phyloP scores from a whole-genome alignment of 1,140 invertebrate genomes.

The Paracyclopina nana region DNA sequence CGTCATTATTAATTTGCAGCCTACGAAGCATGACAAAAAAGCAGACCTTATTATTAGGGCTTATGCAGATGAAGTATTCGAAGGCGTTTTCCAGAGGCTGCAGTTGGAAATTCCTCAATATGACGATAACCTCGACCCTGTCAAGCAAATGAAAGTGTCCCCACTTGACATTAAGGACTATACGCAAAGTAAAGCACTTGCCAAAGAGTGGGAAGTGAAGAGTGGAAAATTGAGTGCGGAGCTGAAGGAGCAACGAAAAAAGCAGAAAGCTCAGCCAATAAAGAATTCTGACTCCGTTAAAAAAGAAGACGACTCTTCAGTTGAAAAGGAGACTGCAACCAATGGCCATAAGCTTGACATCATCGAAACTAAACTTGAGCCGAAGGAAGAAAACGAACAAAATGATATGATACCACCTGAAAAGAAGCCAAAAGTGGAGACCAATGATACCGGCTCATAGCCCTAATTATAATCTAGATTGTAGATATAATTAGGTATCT shows the following conservation, averaged over 20 bases:
- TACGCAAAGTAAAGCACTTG: background rate
- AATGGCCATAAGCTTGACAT: no score
- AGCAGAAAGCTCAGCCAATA: no score
- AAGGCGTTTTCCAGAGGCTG: conserved; percentile 41
- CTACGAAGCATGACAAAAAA: conserved; percentile 84
- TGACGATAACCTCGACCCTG: background rate
- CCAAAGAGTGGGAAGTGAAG: background rate
- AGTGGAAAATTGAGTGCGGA: background rate
- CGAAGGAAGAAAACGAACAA: no score
- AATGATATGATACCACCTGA: no score
- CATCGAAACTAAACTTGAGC: no score
- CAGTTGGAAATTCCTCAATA: conserved; percentile 5
- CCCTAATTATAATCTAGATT: no score
- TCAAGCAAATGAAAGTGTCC: background rate
- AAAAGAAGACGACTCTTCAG: no score
- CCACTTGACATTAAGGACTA: background rate
- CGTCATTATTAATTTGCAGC: conserved; percentile 87
- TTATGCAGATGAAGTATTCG: conserved; percentile 69
- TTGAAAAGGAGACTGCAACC: no score
- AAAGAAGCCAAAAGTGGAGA: no score
- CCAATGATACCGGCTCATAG: no score
- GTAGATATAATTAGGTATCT: no score
- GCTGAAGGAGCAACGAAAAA: conserved; percentile 4
- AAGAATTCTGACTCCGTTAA: no score
- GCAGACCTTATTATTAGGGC: conserved; percentile 69